These are phyloP conservation scores for Melanostigma gelatinosum DNA, from an alignment of 2,113 vertebrate species.

Conservation along the genomic window DNA sequence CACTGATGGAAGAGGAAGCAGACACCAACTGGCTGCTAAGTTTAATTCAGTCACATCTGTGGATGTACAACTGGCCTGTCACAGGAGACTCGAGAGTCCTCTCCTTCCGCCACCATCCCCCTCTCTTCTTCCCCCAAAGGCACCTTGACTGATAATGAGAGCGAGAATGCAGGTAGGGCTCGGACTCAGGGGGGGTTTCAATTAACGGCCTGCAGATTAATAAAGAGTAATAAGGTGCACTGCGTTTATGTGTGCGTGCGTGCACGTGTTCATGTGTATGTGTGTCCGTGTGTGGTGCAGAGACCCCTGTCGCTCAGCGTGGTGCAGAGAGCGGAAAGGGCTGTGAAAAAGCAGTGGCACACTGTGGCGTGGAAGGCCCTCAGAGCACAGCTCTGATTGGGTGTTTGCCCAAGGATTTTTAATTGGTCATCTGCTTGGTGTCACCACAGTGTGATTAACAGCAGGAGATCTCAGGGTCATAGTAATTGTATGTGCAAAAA, in stretches of 20 bases:
- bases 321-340: conserved; percentile 57
- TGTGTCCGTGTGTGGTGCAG: conserved; percentile 34
- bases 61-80: conserved; percentile 61
- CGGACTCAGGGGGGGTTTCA: conserved; percentile 84
- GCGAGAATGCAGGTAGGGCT: conserved; percentile 81
- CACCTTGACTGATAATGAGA: conserved; percentile 88
- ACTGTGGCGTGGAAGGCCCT: conserved; percentile 44
- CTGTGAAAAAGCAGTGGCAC: conserved; percentile 55
- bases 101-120: conserved; percentile 47
- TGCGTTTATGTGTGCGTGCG: conserved; percentile 58
- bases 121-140: conserved; percentile 77
- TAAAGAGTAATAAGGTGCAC: conserved; percentile 84
- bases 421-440: conserved; percentile 73
- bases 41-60: conserved; percentile 59
- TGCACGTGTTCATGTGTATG: conserved; percentile 28
- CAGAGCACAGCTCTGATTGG: conserved; percentile 60
- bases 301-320: conserved; percentile 65
- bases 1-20: conserved; percentile 11
- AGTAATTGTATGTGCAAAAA: conserved; percentile 41
- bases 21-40: conserved; percentile 43
- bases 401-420: conserved; percentile 59
- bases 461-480: conserved; percentile 39
- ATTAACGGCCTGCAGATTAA: conserved; percentile 88
- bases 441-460: conserved; percentile 56
- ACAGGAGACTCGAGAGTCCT: conserved; percentile 51